Evolutionary conservation across 2,797 vertebrate species (phyloP).

Genomic region (Meriones psammophilus): DNA sequence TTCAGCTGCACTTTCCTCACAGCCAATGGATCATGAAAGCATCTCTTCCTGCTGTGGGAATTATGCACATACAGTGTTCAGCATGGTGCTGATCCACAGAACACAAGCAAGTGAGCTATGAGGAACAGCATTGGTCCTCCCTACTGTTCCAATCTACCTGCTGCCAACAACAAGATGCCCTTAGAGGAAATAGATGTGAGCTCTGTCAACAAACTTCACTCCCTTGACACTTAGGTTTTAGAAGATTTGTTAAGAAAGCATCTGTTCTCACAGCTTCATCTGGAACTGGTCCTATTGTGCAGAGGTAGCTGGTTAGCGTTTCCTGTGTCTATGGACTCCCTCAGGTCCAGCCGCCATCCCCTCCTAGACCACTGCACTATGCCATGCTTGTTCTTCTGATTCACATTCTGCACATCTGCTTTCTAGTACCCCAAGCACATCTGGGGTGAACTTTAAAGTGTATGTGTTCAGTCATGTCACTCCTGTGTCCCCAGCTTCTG

Average conservation of each 20-base stretch:
- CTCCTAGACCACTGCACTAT: neutral
- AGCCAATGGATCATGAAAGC: neutral
- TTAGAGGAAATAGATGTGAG: neutral
- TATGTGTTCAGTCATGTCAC: neutral
- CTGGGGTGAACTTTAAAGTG: neutral
- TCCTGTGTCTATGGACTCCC: neutral
- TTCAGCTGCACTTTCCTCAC: neutral
- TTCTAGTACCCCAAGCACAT: neutral
- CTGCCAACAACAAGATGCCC: neutral
- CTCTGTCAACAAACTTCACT: slow-evolving; percentile 5
- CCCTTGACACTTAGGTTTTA: neutral
- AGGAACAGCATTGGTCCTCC: neutral
- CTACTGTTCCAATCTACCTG: neutral
- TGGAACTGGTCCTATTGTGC: neutral
- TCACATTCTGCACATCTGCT: neutral
- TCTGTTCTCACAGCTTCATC: neutral
- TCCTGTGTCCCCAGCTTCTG: neutral
- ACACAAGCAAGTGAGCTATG: neutral
- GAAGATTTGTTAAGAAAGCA: neutral
- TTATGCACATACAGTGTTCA: no score
- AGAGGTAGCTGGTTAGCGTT: neutral
- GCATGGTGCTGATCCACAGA: neutral
- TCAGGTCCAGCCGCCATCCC: neutral
- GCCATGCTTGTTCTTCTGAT: neutral
- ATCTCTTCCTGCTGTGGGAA: neutral